These are phyloP conservation scores for Andrena flavipes DNA, from an alignment of 2,888 invertebrate genomes.

Conservation along the genomic window DNA sequence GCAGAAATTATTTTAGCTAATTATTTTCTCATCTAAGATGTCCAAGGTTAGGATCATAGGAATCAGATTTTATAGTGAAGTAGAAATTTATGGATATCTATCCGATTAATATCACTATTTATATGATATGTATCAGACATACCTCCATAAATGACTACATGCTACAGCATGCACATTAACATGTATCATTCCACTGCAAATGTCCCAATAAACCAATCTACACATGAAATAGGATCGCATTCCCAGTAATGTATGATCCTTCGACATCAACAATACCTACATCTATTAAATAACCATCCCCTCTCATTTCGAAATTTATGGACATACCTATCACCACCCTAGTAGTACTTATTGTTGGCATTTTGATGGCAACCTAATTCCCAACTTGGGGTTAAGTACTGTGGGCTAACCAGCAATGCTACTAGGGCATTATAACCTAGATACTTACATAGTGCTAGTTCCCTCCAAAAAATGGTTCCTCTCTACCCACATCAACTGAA, in stretches of 20 bases:
- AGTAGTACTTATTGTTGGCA: no score
- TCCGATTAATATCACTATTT: not conserved
- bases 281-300: no score
- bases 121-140: not conserved
- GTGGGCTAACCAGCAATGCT: no score
- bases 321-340: no score
- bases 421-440: no score
- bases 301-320: no score
- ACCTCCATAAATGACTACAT: not conserved
- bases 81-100: not conserved
- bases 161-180: not conserved
- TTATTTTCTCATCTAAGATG: not conserved
- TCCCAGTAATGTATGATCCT: not conserved
- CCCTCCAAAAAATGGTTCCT: no score
- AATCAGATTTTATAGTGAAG: not conserved
- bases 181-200: not conserved
- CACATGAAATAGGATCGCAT: not conserved
- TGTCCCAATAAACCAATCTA: not conserved
- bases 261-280: not conserved
- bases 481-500: no score
- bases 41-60: not conserved
- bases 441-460: no score
- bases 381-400: no score
- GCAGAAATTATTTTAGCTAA: not conserved
- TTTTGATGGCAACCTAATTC: no score